phyloP scores from a whole-genome alignment of 2,888 invertebrate species.

The Harpagoxenus sublaevis region DNA sequence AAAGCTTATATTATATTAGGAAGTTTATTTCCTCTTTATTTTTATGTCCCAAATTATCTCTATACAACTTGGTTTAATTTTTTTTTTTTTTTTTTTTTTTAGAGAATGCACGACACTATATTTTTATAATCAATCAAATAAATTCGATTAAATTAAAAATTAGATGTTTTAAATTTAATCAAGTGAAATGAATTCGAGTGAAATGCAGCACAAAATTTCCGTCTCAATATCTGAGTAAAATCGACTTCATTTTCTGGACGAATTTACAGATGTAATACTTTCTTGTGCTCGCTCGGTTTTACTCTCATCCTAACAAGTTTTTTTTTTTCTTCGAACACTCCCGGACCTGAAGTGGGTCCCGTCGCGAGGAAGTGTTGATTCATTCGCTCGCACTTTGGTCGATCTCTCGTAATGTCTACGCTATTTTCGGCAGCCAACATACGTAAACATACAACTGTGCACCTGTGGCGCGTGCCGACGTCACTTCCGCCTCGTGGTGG shows the following conservation, averaged over 20 bases:
- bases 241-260: background rate
- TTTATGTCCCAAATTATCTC: background rate
- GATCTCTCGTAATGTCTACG: background rate
- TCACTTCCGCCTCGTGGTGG: slow-evolving; percentile 26
- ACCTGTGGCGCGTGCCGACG: slow-evolving; percentile 22
- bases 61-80: background rate
- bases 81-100: background rate
- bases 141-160: background rate
- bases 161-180: background rate
- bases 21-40: background rate
- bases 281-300: background rate
- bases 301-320: background rate
- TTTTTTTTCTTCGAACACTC: background rate
- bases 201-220: background rate
- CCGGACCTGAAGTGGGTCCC: background rate
- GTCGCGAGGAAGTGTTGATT: background rate
- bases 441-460: slow-evolving; percentile 14
- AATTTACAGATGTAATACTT: background rate
- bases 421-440: slow-evolving; percentile 21
- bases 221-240: background rate
- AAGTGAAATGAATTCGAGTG: background rate
- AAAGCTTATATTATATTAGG: background rate
- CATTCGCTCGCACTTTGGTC: slow-evolving; percentile 8
- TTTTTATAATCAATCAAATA: background rate
- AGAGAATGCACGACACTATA: background rate